Evolutionary conservation across 2,797 vertebrate species (phyloP).

Genomic region (Oreochromis grahami): DNA sequence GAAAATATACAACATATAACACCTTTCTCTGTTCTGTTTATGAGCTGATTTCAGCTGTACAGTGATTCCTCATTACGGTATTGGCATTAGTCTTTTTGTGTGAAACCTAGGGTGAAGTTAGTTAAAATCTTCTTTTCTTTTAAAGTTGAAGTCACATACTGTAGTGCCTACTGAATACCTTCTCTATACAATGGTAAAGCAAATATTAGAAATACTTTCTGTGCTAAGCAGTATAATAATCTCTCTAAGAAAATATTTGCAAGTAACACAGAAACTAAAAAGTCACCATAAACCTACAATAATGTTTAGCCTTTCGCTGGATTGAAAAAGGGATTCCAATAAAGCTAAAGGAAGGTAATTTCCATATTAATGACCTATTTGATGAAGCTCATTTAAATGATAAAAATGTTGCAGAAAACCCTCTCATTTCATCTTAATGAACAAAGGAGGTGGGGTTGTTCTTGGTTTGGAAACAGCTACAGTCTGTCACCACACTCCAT

Average conservation of each 20-base stretch:
- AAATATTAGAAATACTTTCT: neutral
- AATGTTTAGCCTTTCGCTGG: constrained; percentile 4
- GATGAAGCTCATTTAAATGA: constrained; percentile 35
- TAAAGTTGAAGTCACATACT: neutral
- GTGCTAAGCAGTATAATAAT: neutral
- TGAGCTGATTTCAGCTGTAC: neutral
- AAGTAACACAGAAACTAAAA: neutral
- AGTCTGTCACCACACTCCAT: neutral
- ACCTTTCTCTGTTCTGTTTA: neutral
- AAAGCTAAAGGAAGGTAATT: constrained; percentile 29
- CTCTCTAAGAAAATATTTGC: neutral
- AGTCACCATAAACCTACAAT: neutral
- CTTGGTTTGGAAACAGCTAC: neutral
- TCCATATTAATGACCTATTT: constrained; percentile 38
- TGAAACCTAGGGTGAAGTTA: neutral
- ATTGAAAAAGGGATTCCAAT: neutral
- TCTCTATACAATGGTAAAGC: neutral
- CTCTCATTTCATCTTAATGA: constrained; percentile 14
- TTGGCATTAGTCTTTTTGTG: neutral
- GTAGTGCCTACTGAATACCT: neutral
- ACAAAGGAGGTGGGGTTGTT: neutral
- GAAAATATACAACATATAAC: neutral
- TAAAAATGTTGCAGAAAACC: constrained; percentile 1
- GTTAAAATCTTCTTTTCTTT: neutral
- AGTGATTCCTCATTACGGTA: neutral